These are phyloP conservation scores for Oreocharis arfaki DNA, from an alignment of 2,113 vertebrate genomes.

Conservation along the genomic window DNA sequence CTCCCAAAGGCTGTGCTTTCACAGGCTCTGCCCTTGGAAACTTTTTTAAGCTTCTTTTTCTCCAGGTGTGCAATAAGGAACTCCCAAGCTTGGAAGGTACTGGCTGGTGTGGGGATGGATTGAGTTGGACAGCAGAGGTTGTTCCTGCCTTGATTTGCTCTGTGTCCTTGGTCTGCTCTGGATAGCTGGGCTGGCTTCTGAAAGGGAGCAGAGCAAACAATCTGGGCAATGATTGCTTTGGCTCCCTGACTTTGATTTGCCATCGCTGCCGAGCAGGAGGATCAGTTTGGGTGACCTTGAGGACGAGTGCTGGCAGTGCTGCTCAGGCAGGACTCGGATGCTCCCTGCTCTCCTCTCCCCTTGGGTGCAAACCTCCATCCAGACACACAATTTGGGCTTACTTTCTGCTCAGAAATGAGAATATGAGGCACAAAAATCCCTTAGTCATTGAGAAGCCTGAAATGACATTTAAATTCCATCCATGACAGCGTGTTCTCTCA, in stretches of 20 bases:
- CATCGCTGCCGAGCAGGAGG: not conserved
- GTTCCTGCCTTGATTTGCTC: not conserved
- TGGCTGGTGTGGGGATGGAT: not conserved
- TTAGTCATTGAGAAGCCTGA: not conserved
- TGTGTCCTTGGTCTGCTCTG: not conserved
- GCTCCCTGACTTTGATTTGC: not conserved
- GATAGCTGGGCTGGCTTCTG: not conserved
- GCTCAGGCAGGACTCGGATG: not conserved
- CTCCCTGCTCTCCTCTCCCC: not conserved
- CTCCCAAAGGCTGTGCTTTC: not conserved
- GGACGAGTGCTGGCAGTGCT: not conserved
- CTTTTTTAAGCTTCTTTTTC: not conserved
- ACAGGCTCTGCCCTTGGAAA: not conserved
- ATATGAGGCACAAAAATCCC: not conserved
- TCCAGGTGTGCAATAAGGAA: not conserved
- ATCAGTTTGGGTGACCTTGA: not conserved
- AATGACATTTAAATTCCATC: not conserved
- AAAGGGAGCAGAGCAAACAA: not conserved
- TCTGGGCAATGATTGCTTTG: not conserved
- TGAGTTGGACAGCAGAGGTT: not conserved
- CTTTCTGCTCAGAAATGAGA: not conserved
- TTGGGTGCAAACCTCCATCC: not conserved
- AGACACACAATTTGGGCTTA: rapidly evolving
- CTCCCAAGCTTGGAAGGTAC: not conserved
- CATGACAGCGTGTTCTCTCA: not conserved